A percentile compares a stretch with the other conserved stretches of the same genome.
Conservation (phyloP, 2,888 invertebrate genomes). For the Rotaria sp. region DNA sequence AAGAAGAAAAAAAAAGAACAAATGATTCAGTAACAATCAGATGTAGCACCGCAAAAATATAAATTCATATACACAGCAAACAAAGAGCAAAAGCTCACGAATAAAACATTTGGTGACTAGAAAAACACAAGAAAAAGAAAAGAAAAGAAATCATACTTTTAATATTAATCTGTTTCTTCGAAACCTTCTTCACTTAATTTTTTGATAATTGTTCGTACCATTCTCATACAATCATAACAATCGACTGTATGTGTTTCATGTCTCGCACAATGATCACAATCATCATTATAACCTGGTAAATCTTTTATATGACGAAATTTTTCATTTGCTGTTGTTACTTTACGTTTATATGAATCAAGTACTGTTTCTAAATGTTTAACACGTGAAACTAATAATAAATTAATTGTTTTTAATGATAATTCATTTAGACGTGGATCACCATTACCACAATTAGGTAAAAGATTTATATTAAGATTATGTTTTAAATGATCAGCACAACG, state of each 20-base stretch:
- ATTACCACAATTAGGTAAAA: constrained; percentile 20
- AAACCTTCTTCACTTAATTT: constrained; percentile 38
- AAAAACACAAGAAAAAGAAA: not conserved
- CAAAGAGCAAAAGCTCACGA: not conserved
- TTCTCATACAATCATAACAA: constrained; percentile 41
- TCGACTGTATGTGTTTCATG: constrained; percentile 30
- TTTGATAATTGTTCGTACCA: constrained; percentile 37
- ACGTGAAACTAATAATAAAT: constrained; percentile 33
- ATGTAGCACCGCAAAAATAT: not conserved
- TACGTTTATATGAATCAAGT: constrained; percentile 38
- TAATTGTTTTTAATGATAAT: constrained; percentile 35
- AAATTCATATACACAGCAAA: not conserved
- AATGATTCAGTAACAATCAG: not conserved
- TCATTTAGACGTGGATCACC: constrained; percentile 35
- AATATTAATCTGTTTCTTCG: constrained; percentile 38
- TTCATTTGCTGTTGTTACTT: constrained; percentile 38
- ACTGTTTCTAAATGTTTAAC: constrained; percentile 39
- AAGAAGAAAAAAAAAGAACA: not conserved
- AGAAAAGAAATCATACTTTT: not conserved
- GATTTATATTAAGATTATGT: constrained; percentile 35
- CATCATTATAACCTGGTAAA: constrained; percentile 38
- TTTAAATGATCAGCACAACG: constrained; percentile 40
- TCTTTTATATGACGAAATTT: constrained; percentile 40
- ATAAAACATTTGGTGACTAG: not conserved
- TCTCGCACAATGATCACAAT: constrained; percentile 32